Evolutionary conservation across 2,888 invertebrate species (phyloP).

Genomic region (Nebria brevicollis): DNA sequence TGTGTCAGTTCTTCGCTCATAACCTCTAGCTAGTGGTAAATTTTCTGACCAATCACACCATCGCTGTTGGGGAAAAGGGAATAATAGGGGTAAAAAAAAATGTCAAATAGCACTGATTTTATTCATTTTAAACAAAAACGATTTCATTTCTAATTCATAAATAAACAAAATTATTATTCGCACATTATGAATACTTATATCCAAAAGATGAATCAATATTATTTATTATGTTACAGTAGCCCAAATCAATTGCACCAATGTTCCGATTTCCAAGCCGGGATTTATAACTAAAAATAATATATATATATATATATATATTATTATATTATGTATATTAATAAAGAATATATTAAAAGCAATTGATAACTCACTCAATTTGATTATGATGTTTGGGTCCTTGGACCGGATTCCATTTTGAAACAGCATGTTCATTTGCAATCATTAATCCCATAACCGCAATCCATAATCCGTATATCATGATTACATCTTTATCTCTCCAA

Average conservation of each 20-base stretch:
- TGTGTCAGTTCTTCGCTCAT: too few species aligned
- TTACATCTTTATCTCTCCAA: conserved; percentile 67
- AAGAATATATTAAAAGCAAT: background rate
- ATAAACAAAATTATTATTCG: background rate
- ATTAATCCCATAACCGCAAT: conserved; percentile 75
- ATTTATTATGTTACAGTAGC: background rate
- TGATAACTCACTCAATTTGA: conserved; percentile 46
- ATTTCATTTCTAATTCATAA: too few species aligned
- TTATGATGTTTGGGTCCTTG: conserved; percentile 63
- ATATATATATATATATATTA: background rate
- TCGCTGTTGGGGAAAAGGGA: too few species aligned
- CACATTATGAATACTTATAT: background rate
- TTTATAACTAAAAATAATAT: background rate
- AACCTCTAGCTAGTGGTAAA: too few species aligned
- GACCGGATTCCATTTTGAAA: conserved; percentile 80
- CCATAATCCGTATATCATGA: conserved; percentile 68
- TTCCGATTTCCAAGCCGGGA: too few species aligned
- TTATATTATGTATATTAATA: too few species aligned
- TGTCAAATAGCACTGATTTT: too few species aligned
- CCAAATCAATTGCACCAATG: background rate
- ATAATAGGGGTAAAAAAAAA: too few species aligned
- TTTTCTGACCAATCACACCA: too few species aligned
- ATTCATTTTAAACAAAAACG: too few species aligned
- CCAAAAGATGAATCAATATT: conserved; percentile 4
- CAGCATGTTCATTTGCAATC: conserved; percentile 74